Percentiles rank a stretch among this genome's conserved stretches.
Conservation (phyloP, 2,797 vertebrate genomes). For the Pseudopleuronectes americanus region DNA sequence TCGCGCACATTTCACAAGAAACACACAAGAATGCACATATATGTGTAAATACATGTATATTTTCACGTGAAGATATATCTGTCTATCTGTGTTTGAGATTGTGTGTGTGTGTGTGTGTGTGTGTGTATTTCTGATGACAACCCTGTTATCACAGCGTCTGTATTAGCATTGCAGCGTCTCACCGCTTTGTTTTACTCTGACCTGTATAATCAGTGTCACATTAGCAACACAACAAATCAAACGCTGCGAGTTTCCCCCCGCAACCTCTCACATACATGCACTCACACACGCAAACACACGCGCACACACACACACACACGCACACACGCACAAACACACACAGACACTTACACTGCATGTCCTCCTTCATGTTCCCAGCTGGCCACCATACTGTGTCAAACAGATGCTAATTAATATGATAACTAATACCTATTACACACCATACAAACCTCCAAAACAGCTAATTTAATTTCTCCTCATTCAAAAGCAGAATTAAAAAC, state of each 20-base stretch:
- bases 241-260: slow-evolving; percentile 67
- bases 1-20: slow-evolving; percentile 28
- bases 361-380: slow-evolving; percentile 96
- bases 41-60: slow-evolving; percentile 29
- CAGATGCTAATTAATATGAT: slow-evolving; percentile 99
- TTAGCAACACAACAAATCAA: slow-evolving; percentile 99
- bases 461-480: slow-evolving; percentile 78
- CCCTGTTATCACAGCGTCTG: slow-evolving; percentile 82
- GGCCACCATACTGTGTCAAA: slow-evolving; percentile 94
- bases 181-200: slow-evolving; percentile 97
- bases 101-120: slow-evolving; percentile 25
- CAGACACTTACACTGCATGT: slow-evolving; percentile 76
- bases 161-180: slow-evolving; percentile 93
- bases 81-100: slow-evolving; percentile 24
- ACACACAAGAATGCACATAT: slow-evolving; percentile 27
- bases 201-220: slow-evolving; percentile 99
- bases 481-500: slow-evolving; percentile 69
- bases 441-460: slow-evolving; percentile 84
- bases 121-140: slow-evolving; percentile 54
- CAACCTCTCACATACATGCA: slow-evolving; percentile 49
- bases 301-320: slow-evolving; percentile 21
- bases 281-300: slow-evolving; percentile 32
- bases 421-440: slow-evolving; percentile 97
- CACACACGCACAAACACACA: slow-evolving; percentile 22
- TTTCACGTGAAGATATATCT: slow-evolving; percentile 40